Evolutionary conservation across 2,797 vertebrate genomes (phyloP).

Genomic region (Rhinoraja longicauda): DNA sequence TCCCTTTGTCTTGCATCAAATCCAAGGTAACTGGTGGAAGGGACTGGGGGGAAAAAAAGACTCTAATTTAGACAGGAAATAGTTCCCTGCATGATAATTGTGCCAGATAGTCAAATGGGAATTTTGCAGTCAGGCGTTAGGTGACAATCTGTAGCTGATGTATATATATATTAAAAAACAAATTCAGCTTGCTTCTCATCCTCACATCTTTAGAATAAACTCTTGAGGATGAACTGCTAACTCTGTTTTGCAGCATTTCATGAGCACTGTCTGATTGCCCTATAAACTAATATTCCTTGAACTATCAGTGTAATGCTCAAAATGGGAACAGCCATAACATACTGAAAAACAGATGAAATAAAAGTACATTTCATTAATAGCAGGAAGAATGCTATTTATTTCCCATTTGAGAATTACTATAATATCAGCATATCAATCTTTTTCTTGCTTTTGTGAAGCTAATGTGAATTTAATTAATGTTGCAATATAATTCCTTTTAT

Average conservation of each 20-base stretch:
- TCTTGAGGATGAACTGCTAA: background rate
- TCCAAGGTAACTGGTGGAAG: background rate
- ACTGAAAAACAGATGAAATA: constrained; percentile 28
- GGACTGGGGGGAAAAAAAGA: background rate
- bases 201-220: background rate
- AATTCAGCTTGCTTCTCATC: background rate
- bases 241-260: background rate
- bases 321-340: background rate
- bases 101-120: background rate
- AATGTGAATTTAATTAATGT: constrained; percentile 37
- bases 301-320: constrained; percentile 18
- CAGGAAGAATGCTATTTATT: constrained; percentile 18
- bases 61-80: background rate
- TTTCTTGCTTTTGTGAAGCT: background rate
- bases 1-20: background rate
- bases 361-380: constrained; percentile 35
- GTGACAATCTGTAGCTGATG: background rate
- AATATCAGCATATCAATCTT: background rate
- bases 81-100: background rate
- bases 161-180: background rate
- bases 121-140: background rate
- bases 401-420: background rate
- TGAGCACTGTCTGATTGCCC: background rate
- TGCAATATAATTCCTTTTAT: constrained; percentile 29
- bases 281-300: background rate